Conservation (phyloP, 1,140 invertebrate genomes). For the Procambarus clarkii region DNA sequence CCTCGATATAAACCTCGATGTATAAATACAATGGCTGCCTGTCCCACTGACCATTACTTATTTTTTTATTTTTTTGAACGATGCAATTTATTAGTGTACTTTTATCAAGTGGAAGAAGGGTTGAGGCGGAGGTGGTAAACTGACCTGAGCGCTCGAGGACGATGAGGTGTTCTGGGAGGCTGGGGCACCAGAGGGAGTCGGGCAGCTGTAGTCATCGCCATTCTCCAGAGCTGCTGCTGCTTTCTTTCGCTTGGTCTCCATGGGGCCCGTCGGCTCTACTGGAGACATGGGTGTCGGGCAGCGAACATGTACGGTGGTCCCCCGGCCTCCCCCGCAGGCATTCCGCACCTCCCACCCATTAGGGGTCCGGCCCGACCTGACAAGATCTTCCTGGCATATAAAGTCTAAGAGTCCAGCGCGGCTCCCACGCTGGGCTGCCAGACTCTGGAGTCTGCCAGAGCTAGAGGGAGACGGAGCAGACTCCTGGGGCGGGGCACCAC, state of each 20-base stretch:
- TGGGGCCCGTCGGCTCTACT: conserved; percentile 52
- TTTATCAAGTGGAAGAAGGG: no score
- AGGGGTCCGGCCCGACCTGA: neutral
- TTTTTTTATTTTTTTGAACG: no score
- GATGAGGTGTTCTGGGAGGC: conserved; percentile 9
- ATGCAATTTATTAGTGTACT: no score
- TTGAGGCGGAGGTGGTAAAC: neutral
- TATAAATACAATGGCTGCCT: no score
- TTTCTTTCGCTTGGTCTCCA: conserved; percentile 55
- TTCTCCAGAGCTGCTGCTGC: conserved; percentile 51
- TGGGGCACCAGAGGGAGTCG: conserved; percentile 6
- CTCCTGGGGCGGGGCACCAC: no score
- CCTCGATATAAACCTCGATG: no score
- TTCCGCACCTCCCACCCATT: conserved; percentile 47
- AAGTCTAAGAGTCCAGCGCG: neutral
- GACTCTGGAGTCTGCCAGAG: no score
- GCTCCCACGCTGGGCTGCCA: neutral
- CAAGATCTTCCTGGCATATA: no score
- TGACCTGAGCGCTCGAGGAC: neutral
- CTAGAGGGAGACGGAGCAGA: no score
- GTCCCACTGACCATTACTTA: no score
- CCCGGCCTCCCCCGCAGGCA: conserved; percentile 29
- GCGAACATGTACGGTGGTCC: neutral
- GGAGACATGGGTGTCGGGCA: conserved; percentile 31
- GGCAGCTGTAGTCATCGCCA: conserved; percentile 44